Conservation (phyloP, 1,140 invertebrate species). For the Latrodectus geometricus region DNA sequence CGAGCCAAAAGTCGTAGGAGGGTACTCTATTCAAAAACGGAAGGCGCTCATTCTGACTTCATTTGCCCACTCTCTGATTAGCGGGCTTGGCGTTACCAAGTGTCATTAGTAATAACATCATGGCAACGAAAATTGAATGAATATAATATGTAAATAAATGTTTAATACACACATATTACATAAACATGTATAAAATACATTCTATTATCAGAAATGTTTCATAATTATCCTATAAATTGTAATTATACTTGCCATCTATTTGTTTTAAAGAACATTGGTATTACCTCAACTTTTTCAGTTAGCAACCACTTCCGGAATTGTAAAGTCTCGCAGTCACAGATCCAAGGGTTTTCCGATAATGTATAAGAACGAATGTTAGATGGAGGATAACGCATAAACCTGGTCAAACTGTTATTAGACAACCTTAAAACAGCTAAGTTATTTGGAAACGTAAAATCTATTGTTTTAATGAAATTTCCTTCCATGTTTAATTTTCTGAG, state of each 20-base stretch:
- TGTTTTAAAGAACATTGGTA: background rate
- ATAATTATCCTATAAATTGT: background rate
- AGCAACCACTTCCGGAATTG: constrained; percentile 12
- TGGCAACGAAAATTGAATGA: too few species aligned
- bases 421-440: constrained; percentile 5
- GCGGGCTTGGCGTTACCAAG: too few species aligned
- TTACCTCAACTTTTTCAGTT: background rate
- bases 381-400: background rate
- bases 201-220: too few species aligned
- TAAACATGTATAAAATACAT: too few species aligned
- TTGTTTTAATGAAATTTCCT: background rate
- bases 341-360: constrained; percentile 42
- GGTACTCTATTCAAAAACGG: too few species aligned
- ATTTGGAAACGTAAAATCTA: constrained; percentile 26
- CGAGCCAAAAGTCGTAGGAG: too few species aligned
- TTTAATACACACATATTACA: too few species aligned
- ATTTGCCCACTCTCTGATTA: too few species aligned
- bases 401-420: constrained; percentile 5
- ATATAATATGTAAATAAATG: too few species aligned
- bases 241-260: background rate
- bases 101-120: too few species aligned
- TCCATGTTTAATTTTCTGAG: constrained; percentile 19
- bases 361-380: background rate
- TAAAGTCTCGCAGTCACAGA: constrained; percentile 26
- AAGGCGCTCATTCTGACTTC: too few species aligned